Percentiles rank a stretch among this genome's conserved stretches.
Conservation (phyloP, 2,113 vertebrate genomes). For the Erythrocercus mccallii region DNA sequence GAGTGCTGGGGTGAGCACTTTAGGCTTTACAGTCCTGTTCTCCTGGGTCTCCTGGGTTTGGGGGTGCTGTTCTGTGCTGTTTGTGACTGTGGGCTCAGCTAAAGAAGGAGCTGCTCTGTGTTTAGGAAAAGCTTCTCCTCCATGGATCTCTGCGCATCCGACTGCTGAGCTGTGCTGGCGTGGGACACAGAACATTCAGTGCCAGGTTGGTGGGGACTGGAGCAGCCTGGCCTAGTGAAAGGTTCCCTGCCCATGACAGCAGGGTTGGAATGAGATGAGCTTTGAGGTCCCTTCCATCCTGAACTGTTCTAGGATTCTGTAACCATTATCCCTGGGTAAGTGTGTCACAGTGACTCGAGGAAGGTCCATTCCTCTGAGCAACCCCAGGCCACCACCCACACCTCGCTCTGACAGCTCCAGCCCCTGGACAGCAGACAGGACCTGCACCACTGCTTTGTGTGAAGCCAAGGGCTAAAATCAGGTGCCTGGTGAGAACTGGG, state of each 20-base stretch:
- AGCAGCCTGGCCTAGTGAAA: neutral
- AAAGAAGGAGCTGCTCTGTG: neutral
- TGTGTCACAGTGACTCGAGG: neutral
- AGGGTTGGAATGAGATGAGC: neutral
- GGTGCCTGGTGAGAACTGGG: neutral
- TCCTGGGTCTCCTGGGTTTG: too few species aligned
- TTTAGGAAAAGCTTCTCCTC: neutral
- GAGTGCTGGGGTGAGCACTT: neutral
- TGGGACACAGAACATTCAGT: neutral
- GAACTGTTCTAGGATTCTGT: neutral
- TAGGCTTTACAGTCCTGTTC: neutral
- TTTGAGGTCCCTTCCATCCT: neutral
- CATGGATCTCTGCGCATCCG: fast-evolving
- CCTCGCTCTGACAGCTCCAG: neutral
- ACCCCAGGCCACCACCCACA: neutral
- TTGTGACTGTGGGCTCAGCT: neutral
- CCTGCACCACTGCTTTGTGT: fast-evolving
- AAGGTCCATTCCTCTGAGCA: neutral
- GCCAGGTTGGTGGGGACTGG: neutral
- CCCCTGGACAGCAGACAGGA: neutral
- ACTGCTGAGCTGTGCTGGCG: neutral
- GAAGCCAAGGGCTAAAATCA: neutral
- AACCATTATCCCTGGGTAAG: neutral
- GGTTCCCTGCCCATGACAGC: neutral
- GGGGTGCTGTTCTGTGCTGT: neutral